phyloP scores from a whole-genome alignment of 2,888 invertebrate genomes.

The Callinectes sapidus region DNA sequence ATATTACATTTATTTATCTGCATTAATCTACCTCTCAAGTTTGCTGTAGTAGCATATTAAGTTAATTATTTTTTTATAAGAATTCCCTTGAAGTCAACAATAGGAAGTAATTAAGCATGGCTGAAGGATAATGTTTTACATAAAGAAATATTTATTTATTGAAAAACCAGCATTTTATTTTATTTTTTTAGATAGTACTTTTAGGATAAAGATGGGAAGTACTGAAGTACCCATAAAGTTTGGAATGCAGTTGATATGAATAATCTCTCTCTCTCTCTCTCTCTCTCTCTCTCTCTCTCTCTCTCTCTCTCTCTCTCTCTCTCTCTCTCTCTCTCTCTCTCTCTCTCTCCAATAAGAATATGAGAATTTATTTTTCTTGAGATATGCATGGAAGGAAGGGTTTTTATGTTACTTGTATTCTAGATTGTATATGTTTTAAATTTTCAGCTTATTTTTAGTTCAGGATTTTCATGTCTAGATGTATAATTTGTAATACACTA shows the following conservation, averaged over 20 bases:
- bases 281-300: slow-evolving; percentile 47
- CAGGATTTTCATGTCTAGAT: neutral
- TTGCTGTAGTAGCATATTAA: neutral
- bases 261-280: slow-evolving; percentile 20
- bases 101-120: neutral
- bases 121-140: neutral
- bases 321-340: slow-evolving; percentile 46
- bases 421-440: slow-evolving; percentile 18
- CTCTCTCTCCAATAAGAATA: no score
- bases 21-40: slow-evolving; percentile 34
- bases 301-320: slow-evolving; percentile 21
- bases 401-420: neutral
- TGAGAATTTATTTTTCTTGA: neutral
- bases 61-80: neutral
- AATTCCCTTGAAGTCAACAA: neutral
- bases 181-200: neutral
- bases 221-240: neutral
- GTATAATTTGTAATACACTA: neutral
- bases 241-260: neutral
- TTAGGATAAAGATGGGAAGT: neutral
- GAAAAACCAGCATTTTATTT: neutral
- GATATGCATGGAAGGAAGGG: neutral
- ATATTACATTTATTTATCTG: neutral
- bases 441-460: slow-evolving; percentile 24
- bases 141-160: slow-evolving; percentile 14